Percentiles rank a stretch among this genome's conserved stretches.
phyloP scores from a whole-genome alignment of 2,888 invertebrate genomes.

The Drymonia ruficornis region DNA sequence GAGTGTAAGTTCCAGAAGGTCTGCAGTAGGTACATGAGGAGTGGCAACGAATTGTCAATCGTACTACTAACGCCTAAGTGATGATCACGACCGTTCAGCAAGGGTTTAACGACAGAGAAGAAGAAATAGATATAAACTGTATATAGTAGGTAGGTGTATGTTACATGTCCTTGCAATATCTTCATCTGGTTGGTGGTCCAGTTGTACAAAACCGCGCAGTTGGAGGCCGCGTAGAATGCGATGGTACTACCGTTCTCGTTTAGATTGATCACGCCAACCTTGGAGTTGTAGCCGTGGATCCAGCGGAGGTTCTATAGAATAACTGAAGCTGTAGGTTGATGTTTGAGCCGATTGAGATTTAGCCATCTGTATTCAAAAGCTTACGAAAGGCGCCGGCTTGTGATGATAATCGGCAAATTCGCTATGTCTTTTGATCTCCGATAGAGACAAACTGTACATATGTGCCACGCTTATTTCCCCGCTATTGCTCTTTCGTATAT shows the following conservation, averaged over 20 bases:
- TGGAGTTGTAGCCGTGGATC: conserved; percentile 87
- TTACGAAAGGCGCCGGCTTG: conserved; percentile 70
- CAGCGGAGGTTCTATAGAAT: conserved; percentile 82
- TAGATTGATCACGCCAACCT: conserved; percentile 85
- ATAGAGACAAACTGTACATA: conserved; percentile 60
- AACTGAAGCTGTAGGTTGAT: no score
- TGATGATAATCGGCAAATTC: conserved; percentile 53
- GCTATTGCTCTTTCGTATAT: conserved; percentile 28
- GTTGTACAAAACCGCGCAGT: conserved; percentile 87
- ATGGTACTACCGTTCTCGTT: conserved; percentile 77
- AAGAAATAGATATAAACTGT: no score
- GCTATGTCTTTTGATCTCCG: conserved; percentile 50
- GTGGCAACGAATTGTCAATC: no score
- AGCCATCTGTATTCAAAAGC: conserved; percentile 12
- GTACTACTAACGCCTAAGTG: no score
- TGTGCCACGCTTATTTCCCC: conserved; percentile 40
- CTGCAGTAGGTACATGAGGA: no score
- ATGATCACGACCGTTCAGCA: no score
- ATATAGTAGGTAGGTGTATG: no score
- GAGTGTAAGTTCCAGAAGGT: no score
- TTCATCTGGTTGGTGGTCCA: conserved; percentile 84
- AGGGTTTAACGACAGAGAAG: no score
- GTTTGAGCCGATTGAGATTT: no score
- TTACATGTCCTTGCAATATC: conserved; percentile 89
- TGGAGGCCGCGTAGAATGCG: conserved; percentile 86